Evolutionary conservation across 2,797 vertebrate genomes (phyloP), one percentile per base, ranked within the genome.

Genomic region (Platyrinchus mystaceus): DNA sequence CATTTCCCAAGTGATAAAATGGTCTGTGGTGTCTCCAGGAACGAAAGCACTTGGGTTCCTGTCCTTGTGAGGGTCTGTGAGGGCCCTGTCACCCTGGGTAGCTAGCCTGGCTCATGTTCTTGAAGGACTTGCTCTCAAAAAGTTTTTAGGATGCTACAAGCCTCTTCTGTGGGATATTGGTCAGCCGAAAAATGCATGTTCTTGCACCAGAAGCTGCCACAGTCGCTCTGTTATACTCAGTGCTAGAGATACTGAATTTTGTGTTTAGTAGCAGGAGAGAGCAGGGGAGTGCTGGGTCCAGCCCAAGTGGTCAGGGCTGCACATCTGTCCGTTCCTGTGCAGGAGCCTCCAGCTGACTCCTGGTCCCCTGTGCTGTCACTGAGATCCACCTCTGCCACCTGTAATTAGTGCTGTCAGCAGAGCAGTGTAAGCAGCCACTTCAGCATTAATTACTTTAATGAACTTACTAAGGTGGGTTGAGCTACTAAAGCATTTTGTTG

Each of bases 401-500:
- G 15, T 58, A 94, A 90, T 95, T 85, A 85, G 66, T 52, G 86
- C 94, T 86, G 89, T 75, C 87, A 93, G 84, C 83, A 64, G 24
- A 92, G 81, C 58, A 6, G n/a, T 36, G 74, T 70, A 47, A 87
- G 95, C 93, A 97, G 74, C 77, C 81, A 56, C 39, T 95, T 85
- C 70, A 77, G 84, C 83, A 86, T 71, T 93, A 94, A 89, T 96
- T 96, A 91, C 93, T 93, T 95, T 93, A 92, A 96, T 95, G 79
- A 96, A 95, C 84, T 91, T 94, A 71, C 27, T 58, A 70, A 90
- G 80, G 89, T 86, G 19, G 78, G 80, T 47, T 89, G 95, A 96
- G 93, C 90, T 95, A 15, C 70, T 87, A 14, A 89, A 95, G 95
- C 86, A 62, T 95, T 93, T 96, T 97, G 89, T 94, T 86, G 94